These are phyloP conservation scores for Melipona quadrifasciata DNA, from an alignment of 1,140 invertebrate genomes.

Conservation along the genomic window DNA sequence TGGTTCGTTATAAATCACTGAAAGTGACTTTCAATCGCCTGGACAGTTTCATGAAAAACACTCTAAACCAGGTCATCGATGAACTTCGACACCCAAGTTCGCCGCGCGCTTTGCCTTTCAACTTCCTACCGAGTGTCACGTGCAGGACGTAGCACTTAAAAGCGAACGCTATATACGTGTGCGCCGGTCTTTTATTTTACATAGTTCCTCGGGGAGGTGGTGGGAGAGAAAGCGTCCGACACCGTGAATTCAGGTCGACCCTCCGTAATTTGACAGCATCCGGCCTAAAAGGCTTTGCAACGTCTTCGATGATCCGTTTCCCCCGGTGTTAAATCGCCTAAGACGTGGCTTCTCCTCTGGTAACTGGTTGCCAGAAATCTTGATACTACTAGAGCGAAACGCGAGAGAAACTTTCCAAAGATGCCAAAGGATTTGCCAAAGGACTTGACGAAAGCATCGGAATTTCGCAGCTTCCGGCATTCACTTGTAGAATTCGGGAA, in stretches of 20 bases:
- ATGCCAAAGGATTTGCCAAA: slow-evolving; percentile 9
- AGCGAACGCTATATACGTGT: slow-evolving; percentile 33
- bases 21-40: slow-evolving; percentile 33
- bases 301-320: slow-evolving; percentile 50
- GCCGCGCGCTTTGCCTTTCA: slow-evolving; percentile 41
- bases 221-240: background rate
- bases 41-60: slow-evolving; percentile 48
- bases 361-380: background rate
- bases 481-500: too few species aligned
- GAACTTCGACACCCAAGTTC: slow-evolving; percentile 49
- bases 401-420: slow-evolving; percentile 5
- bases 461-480: background rate
- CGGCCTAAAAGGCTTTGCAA: slow-evolving; percentile 51
- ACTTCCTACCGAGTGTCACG: slow-evolving; percentile 45
- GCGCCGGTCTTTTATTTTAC: slow-evolving; percentile 28
- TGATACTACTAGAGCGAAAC: background rate
- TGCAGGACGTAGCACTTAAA: slow-evolving; percentile 55
- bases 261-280: slow-evolving; percentile 59
- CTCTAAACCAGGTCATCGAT: slow-evolving; percentile 55
- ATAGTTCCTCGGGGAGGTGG: background rate
- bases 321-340: slow-evolving; percentile 16
- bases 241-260: slow-evolving; percentile 53
- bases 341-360: slow-evolving; percentile 21
- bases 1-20: slow-evolving; percentile 23
- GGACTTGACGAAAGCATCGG: background rate